phyloP scores from a whole-genome alignment of 2,888 invertebrate species.

The Tanytarsus gracilentus region DNA sequence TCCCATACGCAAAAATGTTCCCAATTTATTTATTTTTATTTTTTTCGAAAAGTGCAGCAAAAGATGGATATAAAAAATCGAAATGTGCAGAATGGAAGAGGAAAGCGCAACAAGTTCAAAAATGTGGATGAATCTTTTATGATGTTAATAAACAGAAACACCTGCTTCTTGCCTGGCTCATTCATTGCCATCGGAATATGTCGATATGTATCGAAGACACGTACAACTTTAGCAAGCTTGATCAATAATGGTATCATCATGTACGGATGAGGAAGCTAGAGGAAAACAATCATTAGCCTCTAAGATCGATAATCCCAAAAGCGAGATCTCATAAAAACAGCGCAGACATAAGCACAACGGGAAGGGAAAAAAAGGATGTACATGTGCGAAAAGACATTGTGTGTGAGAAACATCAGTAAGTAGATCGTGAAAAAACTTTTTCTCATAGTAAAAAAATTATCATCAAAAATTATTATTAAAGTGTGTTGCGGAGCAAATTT shows the following conservation, averaged over 20 bases:
- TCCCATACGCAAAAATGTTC: neutral
- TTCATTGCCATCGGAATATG: too few relatives aligned
- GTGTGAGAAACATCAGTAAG: too few relatives aligned
- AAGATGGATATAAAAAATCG: too few relatives aligned
- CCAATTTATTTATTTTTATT: neutral
- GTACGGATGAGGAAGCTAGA: neutral
- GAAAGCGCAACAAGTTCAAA: neutral
- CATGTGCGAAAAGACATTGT: too few relatives aligned
- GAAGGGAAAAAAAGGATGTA: neutral
- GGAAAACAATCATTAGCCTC: slow-evolving; percentile 8
- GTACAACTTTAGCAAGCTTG: neutral
- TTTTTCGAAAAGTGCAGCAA: neutral
- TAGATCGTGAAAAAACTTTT: too few relatives aligned
- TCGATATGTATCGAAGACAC: slow-evolving; percentile 4
- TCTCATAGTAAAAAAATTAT: too few relatives aligned
- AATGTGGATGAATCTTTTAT: slow-evolving; percentile 7
- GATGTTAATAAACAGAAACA: slow-evolving; percentile 12
- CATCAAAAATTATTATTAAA: too few relatives aligned
- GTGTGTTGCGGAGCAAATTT: too few relatives aligned
- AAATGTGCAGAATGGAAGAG: neutral
- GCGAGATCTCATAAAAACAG: neutral
- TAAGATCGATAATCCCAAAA: neutral
- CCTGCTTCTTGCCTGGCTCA: neutral
- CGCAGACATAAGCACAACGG: neutral
- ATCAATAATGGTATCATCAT: neutral